These are phyloP conservation scores for Merodon equestris DNA, from an alignment of 2,888 invertebrate genomes.

Conservation along the genomic window DNA sequence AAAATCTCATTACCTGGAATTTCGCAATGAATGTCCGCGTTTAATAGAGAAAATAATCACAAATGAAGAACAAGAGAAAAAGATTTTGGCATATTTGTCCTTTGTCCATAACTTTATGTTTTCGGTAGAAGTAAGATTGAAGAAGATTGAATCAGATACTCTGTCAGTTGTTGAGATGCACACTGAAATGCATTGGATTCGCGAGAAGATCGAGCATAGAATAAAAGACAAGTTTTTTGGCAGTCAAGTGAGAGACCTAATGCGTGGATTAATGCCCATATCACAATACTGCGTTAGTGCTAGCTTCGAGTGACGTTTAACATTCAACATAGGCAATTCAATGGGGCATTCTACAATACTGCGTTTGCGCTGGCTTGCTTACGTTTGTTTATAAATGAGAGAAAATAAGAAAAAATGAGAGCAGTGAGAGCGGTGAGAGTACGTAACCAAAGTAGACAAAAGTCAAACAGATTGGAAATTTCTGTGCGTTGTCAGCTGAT, in stretches of 20 bases:
- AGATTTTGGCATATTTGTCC: neutral
- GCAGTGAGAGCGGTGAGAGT: too few relatives aligned
- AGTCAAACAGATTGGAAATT: too few relatives aligned
- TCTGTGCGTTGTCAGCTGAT: too few relatives aligned
- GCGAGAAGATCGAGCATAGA: neutral
- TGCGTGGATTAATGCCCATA: too few relatives aligned
- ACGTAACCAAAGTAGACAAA: too few relatives aligned
- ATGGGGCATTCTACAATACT: too few relatives aligned
- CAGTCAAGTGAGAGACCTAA: neutral
- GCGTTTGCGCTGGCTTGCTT: too few relatives aligned
- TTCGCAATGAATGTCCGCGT: constrained; percentile 21
- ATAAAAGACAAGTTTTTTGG: neutral
- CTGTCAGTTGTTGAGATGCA: constrained; percentile 1
- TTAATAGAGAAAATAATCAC: neutral
- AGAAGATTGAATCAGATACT: constrained; percentile 1
- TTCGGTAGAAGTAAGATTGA: neutral
- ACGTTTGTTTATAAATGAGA: too few relatives aligned
- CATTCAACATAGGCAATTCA: too few relatives aligned
- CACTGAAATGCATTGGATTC: neutral
- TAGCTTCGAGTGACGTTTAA: too few relatives aligned
- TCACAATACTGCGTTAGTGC: too few relatives aligned
- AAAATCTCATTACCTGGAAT: constrained; percentile 1
- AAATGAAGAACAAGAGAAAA: neutral
- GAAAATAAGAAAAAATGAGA: too few relatives aligned
- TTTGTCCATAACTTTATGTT: neutral